Base-by-base conservation (phyloP, 2,113 vertebrate species). In the Lota lota region DNA sequence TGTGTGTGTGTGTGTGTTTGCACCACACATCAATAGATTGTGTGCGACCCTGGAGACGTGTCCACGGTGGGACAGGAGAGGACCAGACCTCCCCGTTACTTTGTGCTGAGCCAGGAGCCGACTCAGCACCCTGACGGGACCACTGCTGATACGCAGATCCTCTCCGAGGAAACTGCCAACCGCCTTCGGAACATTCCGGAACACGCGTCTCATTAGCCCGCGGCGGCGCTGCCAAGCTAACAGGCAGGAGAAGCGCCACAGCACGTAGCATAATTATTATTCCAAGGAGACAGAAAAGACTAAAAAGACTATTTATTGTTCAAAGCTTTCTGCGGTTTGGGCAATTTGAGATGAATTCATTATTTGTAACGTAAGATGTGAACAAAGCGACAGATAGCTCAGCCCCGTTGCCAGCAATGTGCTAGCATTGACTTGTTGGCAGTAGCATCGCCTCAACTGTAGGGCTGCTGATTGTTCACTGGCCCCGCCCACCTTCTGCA, bases 401-500 rank as follows among this genome's bases (percentile, higher is more conserved):
- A 3, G 28, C 28, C 28, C 4, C 28, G 4, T 5, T 28, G 28
- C 28, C 28, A 28, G 28, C 28, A 28, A 28, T 5, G 28, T 28
- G 28, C 28, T 28, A 28, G 28, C 28, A 5, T 28, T 5, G 28
- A 5, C 28, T 28, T 5, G 28, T 28, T 28, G 6, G 28, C 28
- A 5, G 28, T 28, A 28, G 28, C 28, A 2, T 28, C 28, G 28
- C 28, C 6, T 5, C 28, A 5, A 28, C 24, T 28, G 24, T 28
- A 28, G 2, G 24, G 24, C 24, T 2, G 24, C 28, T 28, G 28
- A 4, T 3, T 5, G 28, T 28, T 28, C 28, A 5, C 28, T 28
- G 14, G 6, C 2, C 24, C 50, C 50, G 24, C 91, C 89, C 89
- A 99, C 97, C 97, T 89, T 99, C 97, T 4, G 97, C 97, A 83